Conservation (phyloP, 2,113 vertebrate species). For the Xenus cinereus region DNA sequence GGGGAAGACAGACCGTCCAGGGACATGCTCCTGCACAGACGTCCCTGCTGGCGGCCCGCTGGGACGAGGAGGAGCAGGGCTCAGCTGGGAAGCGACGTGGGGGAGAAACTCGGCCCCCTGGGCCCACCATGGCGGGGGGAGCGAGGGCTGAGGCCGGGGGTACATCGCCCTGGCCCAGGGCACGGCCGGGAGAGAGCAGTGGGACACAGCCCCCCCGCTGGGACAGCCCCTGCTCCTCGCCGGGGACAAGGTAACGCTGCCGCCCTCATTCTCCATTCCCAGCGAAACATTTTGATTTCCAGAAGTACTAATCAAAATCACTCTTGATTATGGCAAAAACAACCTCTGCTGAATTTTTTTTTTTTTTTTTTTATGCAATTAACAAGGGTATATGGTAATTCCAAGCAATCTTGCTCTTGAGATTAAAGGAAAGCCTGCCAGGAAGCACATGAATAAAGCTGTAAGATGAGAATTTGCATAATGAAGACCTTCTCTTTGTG, state of each 20-base stretch:
- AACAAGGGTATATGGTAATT: constrained; percentile 79
- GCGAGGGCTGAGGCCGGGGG: rapidly evolving
- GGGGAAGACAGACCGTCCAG: neutral
- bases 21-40: neutral
- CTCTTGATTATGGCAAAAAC: constrained; percentile 79
- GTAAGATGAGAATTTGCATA: constrained; percentile 81
- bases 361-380: constrained; percentile 72
- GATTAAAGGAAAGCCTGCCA: constrained; percentile 80
- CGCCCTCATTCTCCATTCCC: neutral
- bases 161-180: rapidly evolving
- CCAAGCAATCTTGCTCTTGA: constrained; percentile 79
- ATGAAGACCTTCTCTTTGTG: constrained; percentile 69
- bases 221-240: neutral
- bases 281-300: constrained; percentile 64
- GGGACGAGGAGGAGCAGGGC: neutral
- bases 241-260: neutral
- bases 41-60: rapidly evolving
- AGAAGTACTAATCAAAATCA: constrained; percentile 78
- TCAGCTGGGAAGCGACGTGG: neutral
- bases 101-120: neutral
- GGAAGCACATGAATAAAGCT: constrained; percentile 78
- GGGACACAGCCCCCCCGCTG: neutral
- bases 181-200: rapidly evolving
- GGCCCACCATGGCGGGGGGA: neutral
- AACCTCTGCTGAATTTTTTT: constrained; percentile 70